Conservation (phyloP, 2,797 vertebrate genomes). For the Diceros bicornis region DNA sequence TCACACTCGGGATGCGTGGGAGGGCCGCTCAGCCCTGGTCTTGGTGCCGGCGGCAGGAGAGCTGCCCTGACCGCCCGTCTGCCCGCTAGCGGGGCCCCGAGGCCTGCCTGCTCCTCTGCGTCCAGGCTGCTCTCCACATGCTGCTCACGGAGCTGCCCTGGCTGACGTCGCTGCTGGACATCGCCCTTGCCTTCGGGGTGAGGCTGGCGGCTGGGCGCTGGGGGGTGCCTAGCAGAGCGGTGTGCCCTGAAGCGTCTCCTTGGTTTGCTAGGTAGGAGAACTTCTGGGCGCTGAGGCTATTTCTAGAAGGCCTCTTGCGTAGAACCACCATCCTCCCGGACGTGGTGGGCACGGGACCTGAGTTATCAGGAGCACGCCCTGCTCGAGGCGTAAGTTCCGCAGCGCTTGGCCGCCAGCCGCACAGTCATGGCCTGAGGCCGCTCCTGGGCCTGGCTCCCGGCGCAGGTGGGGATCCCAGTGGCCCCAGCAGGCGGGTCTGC, state of each 20-base stretch:
- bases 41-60: background rate
- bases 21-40: background rate
- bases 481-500: background rate
- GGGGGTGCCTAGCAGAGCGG: too few species aligned
- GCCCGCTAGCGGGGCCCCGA: conserved; percentile 33
- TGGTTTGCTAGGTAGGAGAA: conserved; percentile 81
- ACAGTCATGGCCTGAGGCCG: background rate
- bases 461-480: too few species aligned
- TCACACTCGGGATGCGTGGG: too few species aligned
- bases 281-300: conserved; percentile 85
- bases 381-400: conserved; percentile 78
- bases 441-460: background rate
- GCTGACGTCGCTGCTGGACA: conserved; percentile 78
- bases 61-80: background rate
- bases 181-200: conserved; percentile 85
- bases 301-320: conserved; percentile 78
- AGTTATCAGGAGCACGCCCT: conserved; percentile 59
- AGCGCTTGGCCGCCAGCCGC: background rate
- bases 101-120: conserved; percentile 83
- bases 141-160: conserved; percentile 64
- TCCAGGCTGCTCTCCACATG: conserved; percentile 83
- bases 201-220: conserved; percentile 40
- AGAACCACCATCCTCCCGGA: conserved; percentile 55
- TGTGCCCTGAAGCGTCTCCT: background rate
- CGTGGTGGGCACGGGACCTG: conserved; percentile 77